A percentile compares a stretch with the other conserved stretches of the same genome.
phyloP scores from a whole-genome alignment of 2,797 vertebrate genomes.

The Adelosebastes latens region DNA sequence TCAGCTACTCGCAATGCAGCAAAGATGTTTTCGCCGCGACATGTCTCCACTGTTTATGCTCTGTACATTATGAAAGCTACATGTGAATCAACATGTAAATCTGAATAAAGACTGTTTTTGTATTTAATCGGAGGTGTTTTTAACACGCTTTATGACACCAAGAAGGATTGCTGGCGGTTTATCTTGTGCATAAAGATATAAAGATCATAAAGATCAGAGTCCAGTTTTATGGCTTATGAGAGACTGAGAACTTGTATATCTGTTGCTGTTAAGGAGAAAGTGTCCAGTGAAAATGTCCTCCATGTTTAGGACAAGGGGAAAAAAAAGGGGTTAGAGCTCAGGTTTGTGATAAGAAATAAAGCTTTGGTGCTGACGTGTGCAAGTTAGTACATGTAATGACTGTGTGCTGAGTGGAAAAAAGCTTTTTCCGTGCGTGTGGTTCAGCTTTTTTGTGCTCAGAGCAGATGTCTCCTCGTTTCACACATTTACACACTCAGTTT shows the following conservation, averaged over 20 bases:
- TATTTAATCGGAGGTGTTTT: conserved; percentile 40
- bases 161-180: not conserved
- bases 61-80: conserved; percentile 43
- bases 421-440: not conserved
- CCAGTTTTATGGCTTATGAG: conserved; percentile 15
- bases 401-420: not conserved
- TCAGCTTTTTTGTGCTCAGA: conserved; percentile 7
- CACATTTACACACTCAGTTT: not conserved
- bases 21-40: conserved; percentile 7
- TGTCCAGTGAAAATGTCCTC: not conserved
- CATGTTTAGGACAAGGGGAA: not conserved
- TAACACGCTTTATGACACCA: not conserved
- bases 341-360: not conserved
- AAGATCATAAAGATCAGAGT: conserved; percentile 44
- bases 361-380: not conserved
- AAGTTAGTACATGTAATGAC: not conserved
- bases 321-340: not conserved
- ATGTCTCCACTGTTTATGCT: conserved; percentile 24
- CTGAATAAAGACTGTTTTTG: conserved; percentile 67
- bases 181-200: conserved; percentile 1
- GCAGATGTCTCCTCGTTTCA: conserved; percentile 20
- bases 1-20: not conserved
- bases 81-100: conserved; percentile 62
- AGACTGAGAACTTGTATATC: not conserved
- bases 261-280: conserved; percentile 12